Evolutionary conservation across 2,888 invertebrate genomes (phyloP), one percentile per base, ranked within the genome.

Genomic region (Xylocampa areola): DNA sequence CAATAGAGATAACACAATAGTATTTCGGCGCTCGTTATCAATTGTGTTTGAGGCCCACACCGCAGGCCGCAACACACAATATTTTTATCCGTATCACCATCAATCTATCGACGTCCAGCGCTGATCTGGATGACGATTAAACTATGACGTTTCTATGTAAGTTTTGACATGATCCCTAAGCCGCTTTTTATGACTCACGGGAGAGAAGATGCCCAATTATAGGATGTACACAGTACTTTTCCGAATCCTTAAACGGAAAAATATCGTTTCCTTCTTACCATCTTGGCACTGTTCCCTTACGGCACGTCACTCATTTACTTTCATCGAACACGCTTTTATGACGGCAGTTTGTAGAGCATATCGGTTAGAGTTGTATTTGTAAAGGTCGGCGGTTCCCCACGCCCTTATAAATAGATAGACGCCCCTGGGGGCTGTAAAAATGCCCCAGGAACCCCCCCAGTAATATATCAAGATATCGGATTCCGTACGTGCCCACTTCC

Each of bases 381-480:
- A 91, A 92, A 92, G 89, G 91, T 90, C 89, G 87, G 43, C 77
- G 80, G 79, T 76, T 78, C 80, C 79, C 77, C 71, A 63, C 73
- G 67, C 76, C 76, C 73, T 69, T 81, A 78, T 73, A 78, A 76
- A 79, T 77, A 81, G 76, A 75, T 69, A 73, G 72, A 61, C 61
- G 59, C 86, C 87, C 85, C 79, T 67, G 77, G 78, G 87, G 88
- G 85, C 84, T 85, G 86, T 88, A 87, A 89, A 88, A 88, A 85
- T 75, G 80, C 71, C 73, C 73, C 80, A 72, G 75, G 81, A 82
- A 74, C 88, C 86, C 90, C 80, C 73, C 73, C 75, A 69, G 81
- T 82, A 84, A 88, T 89, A 86, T 85, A 91, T 89, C 89, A 89
- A 84, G 89, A 88, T 91, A 91, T 89, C 85, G 85, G 73, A 85